Base-by-base conservation (phyloP, 2,113 vertebrate species). In the Zosterops hypoxanthus region DNA sequence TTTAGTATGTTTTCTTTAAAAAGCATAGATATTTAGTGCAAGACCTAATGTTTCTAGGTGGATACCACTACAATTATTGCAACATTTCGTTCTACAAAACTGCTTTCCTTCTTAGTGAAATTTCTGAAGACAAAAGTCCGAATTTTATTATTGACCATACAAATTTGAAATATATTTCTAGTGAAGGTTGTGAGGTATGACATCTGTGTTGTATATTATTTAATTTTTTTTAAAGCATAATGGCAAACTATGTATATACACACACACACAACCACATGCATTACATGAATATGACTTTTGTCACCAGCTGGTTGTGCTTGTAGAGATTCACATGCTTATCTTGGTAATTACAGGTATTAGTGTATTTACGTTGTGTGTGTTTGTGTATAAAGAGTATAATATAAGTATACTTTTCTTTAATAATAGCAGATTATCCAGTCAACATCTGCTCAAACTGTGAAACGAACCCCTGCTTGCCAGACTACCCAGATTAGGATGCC, bases 401-500 rank as follows among this genome's bases (percentile, higher is more conserved):
- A 29, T 90, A 69, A 95, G 88, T 96, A 93, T 96, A 96, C 91
- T 94, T 84, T 96, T 96, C 93, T 96, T 92, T 95, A 95, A 97
- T 95, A 95, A 97, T 96, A 96, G 88, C 92, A 97, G 95, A 95
- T 97, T 93, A 93, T 97, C 92, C 89, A 97, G 88, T 87, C 95
- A 94, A 93, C 96, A 97, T 95, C 92, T 96, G 88, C 92, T 96
- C 97, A 99, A 98, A 97, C 97, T 92, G 86, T 98, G 82, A 99
- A 98, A 97, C 97, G 98, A 94, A 96, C 96, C 82, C 79, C 82
- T 60, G 97, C 97, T 92, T 91, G 97, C 63, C 90, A 98, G 73
- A 95, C 98, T 82, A 97, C 98, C 93, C 98, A 98, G 96, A 98
- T 98, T 93, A 98, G 98, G 87, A 98, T 99, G 98, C 98, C 98